A percentile compares a stretch with the other conserved stretches of the same genome.
These are phyloP conservation scores for Goniozus legneri DNA, from an alignment of 1,140 invertebrate genomes.

Conservation along the genomic window DNA sequence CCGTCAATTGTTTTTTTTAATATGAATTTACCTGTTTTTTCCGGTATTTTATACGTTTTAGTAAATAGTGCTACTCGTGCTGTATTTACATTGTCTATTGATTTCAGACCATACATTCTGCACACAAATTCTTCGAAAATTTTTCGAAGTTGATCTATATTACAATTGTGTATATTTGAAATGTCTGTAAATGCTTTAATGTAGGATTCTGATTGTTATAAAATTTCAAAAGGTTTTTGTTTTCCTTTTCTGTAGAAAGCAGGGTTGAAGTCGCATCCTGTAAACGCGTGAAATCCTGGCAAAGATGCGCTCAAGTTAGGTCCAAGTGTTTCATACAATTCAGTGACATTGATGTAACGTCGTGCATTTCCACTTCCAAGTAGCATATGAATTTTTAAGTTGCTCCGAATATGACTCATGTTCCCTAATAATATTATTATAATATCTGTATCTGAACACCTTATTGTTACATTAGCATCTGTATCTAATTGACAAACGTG, in stretches of 20 bases:
- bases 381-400: constrained; percentile 24
- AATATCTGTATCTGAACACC: constrained; percentile 34
- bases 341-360: constrained; percentile 27
- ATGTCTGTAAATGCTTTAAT: not conserved
- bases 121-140: constrained; percentile 12
- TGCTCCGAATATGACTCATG: constrained; percentile 28
- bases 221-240: constrained; percentile 19
- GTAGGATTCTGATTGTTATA: not conserved
- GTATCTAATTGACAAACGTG: not conserved
- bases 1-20: constrained; percentile 8
- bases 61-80: not conserved
- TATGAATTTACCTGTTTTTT: not conserved
- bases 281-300: constrained; percentile 24
- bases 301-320: constrained; percentile 8
- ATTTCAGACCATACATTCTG: constrained; percentile 7
- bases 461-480: constrained; percentile 14
- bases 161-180: not conserved
- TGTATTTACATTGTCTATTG: constrained; percentile 1
- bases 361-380: constrained; percentile 26
- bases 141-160: not conserved
- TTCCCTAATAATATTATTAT: constrained; percentile 31
- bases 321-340: constrained; percentile 19
- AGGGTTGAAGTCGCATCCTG: constrained; percentile 28
- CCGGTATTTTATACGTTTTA: constrained; percentile 4
- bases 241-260: constrained; percentile 23